These are phyloP conservation scores for Amblyjoppa proteus DNA, from an alignment of 2,888 invertebrate genomes.

Conservation along the genomic window DNA sequence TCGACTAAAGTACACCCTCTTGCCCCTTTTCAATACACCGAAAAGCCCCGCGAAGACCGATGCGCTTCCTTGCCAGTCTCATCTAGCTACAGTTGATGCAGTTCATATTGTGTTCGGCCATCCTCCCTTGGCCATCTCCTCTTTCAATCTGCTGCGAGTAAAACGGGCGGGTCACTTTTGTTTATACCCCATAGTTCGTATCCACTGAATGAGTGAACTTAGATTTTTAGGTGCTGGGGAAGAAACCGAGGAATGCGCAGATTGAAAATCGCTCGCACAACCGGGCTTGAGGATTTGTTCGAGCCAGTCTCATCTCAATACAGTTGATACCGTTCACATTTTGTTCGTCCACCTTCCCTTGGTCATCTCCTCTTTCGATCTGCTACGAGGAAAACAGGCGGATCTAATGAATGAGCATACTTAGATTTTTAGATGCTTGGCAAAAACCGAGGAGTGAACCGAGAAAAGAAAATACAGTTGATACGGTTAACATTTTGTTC, in stretches of 20 bases:
- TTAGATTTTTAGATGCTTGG: background rate
- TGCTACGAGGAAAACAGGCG: background rate
- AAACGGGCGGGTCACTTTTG: too few relatives aligned
- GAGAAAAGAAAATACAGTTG: background rate
- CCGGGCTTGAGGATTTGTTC: slow-evolving; percentile 73
- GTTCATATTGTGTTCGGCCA: background rate
- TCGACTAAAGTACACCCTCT: too few relatives aligned
- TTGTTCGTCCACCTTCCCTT: too few relatives aligned
- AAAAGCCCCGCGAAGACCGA: too few relatives aligned
- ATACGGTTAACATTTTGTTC: slow-evolving; percentile 61
- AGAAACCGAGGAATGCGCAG: background rate
- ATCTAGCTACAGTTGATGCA: background rate
- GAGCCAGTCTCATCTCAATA: slow-evolving; percentile 46
- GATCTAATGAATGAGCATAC: background rate
- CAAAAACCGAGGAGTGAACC: background rate
- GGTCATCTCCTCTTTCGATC: background rate
- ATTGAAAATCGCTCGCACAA: slow-evolving; percentile 1
- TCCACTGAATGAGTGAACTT: background rate
- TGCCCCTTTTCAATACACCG: too few relatives aligned
- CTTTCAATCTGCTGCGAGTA: background rate
- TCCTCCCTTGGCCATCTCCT: too few relatives aligned
- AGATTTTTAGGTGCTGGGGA: background rate
- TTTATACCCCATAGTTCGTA: background rate
- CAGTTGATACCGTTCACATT: background rate
- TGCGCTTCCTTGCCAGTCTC: background rate